Evolutionary conservation across 2,888 invertebrate genomes (phyloP), one percentile per base, ranked within the genome.

Genomic region (Acrobasis consociella): DNA sequence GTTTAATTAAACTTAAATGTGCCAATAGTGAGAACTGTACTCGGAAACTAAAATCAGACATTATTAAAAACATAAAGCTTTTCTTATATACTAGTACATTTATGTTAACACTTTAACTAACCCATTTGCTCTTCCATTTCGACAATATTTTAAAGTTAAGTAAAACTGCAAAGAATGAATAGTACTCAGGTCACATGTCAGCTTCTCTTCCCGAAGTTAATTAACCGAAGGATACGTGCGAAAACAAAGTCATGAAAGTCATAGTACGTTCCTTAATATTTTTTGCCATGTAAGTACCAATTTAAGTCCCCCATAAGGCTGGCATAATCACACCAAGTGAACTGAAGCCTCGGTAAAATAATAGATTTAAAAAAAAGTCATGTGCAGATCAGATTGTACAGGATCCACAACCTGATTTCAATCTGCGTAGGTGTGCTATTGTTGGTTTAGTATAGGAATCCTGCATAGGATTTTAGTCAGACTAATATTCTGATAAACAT

Each of bases 1-100:
- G 56, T 42, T 56, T 56, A 42, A 56, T 17, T 56, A 56, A 56
- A 56, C 16, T 56, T 42, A 56, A 39, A 56, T 56, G 42, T 56
- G 17, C 42, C 39, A 42, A 39, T 56, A 39, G 11, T 56, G 37
- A 38, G 15, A n/a, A 15, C 11, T 13, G n/a, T 7, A 42, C 11
- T 17, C 39, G 39, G 42, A 56, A 13, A 52, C 11, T 52, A 52
- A 52, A 52, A 31, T n/a, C n/a, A 52, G 11, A 13, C 22, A 9
- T 31, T 13, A 31, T 2, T 13, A 37, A 13, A 52, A 31, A 51
- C 11, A 17, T 51, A 46, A 5, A 10, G 46, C 11, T 13, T 13
- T 5, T n/a, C 46, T 10, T 13, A 13, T 42, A 46, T n/a, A 46
- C 22, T 1, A 22, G 22, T 22, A 22, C 31, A 31, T 8, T 31